A percentile compares a stretch with the other conserved stretches of the same genome.
These are phyloP conservation scores for Anagyrus pseudococci DNA, from an alignment of 2,888 invertebrate species.

Conservation along the genomic window DNA sequence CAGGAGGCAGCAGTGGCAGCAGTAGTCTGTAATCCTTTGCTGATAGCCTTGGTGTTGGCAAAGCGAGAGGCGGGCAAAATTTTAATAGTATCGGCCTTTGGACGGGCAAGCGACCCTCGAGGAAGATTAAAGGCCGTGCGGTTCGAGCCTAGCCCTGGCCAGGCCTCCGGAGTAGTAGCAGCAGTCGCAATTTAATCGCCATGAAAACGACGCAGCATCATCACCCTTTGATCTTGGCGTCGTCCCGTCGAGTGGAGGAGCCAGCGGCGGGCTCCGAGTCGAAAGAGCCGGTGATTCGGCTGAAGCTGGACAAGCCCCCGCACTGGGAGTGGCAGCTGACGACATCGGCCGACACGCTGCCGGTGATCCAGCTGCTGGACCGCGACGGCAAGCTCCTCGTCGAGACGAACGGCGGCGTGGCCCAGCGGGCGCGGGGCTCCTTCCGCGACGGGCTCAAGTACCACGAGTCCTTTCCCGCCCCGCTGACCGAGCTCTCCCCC, in stretches of 20 bases:
- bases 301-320: conserved; percentile 53
- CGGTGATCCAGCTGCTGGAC: conserved; percentile 54
- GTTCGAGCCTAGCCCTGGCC: too few relatives aligned
- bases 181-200: conserved; percentile 13
- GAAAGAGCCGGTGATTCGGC: conserved; percentile 49
- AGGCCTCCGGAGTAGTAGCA: too few relatives aligned
- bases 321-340: conserved; percentile 58
- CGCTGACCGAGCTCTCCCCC: neutral
- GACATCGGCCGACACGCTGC: conserved; percentile 51
- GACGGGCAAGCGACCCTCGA: neutral
- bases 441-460: conserved; percentile 49
- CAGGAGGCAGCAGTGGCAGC: too few relatives aligned
- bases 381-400: conserved; percentile 53
- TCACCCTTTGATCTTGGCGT: conserved; percentile 43
- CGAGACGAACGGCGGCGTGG: conserved; percentile 53
- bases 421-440: conserved; percentile 54
- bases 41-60: too few relatives aligned
- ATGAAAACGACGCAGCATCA: conserved; percentile 47
- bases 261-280: too few relatives aligned
- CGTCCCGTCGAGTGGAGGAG: conserved; percentile 29
- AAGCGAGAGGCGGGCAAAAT: too few relatives aligned
- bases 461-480: conserved; percentile 47
- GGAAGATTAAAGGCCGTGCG: conserved; percentile 19
- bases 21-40: too few relatives aligned
- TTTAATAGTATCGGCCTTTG: too few relatives aligned